phyloP scores from a whole-genome alignment of 2,113 vertebrate species.

The Machaerirhynchus nigripectus region DNA sequence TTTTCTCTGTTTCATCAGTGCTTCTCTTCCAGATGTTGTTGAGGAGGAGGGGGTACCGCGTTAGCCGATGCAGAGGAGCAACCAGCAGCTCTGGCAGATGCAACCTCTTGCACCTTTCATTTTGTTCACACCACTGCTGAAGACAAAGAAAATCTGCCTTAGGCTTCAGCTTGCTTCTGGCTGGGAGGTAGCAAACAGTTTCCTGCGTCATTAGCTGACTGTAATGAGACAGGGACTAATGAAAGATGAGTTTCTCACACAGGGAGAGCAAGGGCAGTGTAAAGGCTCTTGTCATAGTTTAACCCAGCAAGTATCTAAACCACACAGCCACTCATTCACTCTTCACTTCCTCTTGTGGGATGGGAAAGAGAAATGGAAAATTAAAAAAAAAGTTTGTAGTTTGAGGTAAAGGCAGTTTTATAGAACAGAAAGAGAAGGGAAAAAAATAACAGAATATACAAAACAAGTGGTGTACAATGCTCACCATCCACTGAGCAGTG shows the following conservation, averaged over 20 bases:
- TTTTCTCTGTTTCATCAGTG: conserved; percentile 65
- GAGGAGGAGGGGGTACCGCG: conserved; percentile 82
- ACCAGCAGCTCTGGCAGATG: conserved; percentile 86
- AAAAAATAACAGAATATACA: neutral
- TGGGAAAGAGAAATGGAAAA: neutral
- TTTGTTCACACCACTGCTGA: conserved; percentile 86
- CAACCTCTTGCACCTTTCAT: conserved; percentile 79
- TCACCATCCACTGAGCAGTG: neutral
- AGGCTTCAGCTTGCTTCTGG: neutral
- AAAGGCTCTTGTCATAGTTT: neutral
- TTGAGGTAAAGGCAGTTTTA: neutral
- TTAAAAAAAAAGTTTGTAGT: neutral
- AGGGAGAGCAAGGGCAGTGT: neutral
- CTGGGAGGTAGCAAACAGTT: neutral
- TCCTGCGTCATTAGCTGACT: neutral
- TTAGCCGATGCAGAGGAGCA: conserved; percentile 83
- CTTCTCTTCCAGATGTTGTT: conserved; percentile 86
- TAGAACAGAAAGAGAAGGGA: neutral
- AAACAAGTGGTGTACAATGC: neutral
- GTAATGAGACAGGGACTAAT: neutral
- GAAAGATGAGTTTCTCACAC: neutral
- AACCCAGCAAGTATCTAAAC: neutral
- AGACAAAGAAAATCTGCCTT: neutral
- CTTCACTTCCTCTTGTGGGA: neutral
- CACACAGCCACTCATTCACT: neutral